Percentiles rank a stretch among this genome's conserved stretches.
Conservation (phyloP, 2,113 vertebrate genomes). For the Cyprinodon brontotheroides region DNA sequence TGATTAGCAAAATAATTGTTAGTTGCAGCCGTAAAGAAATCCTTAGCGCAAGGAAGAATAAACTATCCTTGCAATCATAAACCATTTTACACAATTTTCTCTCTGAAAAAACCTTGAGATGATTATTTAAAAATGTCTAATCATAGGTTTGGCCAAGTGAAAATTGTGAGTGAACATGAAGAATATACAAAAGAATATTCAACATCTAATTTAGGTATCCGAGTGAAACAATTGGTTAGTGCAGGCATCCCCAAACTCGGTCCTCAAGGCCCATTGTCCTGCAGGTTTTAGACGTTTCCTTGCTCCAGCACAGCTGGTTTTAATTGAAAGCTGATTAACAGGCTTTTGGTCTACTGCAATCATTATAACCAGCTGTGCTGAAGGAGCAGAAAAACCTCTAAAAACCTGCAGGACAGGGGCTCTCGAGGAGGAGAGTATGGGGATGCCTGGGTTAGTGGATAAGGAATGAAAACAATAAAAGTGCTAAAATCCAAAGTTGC, state of each 20-base stretch:
- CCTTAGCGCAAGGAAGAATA: slow-evolving; percentile 24
- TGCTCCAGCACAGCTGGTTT: too few species aligned
- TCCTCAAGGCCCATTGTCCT: too few species aligned
- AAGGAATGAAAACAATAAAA: too few species aligned
- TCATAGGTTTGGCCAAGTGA: slow-evolving; percentile 22
- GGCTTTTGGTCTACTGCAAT: too few species aligned
- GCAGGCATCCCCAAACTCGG: not conserved
- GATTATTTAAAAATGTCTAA: slow-evolving; percentile 20
- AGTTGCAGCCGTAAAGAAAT: slow-evolving; percentile 16
- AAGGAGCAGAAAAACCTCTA: too few species aligned
- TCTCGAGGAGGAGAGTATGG: not conserved
- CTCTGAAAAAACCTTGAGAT: slow-evolving; percentile 43
- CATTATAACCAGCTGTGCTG: too few species aligned
- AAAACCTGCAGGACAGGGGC: slow-evolving; percentile 20
- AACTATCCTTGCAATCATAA: not conserved
- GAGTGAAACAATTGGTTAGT: slow-evolving; percentile 34
- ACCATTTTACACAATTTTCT: not conserved
- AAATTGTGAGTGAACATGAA: slow-evolving; percentile 29
- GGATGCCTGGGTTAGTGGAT: too few species aligned
- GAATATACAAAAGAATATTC: slow-evolving; percentile 12
- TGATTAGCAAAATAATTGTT: too few species aligned
- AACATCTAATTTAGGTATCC: slow-evolving; percentile 23
- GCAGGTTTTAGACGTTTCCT: too few species aligned
- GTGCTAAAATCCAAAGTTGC: too few species aligned
- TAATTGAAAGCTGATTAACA: too few species aligned